Percentiles rank a stretch among this genome's conserved stretches.
Evolutionary conservation across 2,797 vertebrate genomes (phyloP).

Genomic region (Megaceryle alcyon): DNA sequence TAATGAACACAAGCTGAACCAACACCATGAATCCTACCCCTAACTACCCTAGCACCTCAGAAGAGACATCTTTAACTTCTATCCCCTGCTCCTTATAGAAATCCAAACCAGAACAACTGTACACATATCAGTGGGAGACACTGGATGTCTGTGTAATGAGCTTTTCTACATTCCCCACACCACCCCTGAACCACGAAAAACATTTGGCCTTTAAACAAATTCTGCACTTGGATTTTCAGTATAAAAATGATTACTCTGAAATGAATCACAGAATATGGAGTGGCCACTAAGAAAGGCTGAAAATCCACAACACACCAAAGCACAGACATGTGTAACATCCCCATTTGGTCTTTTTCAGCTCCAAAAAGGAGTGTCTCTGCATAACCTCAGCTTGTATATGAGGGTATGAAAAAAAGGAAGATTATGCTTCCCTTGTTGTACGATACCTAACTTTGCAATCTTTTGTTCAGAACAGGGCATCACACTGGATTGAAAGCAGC

Average conservation of each 20-base stretch:
- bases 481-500: neutral
- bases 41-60: neutral
- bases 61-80: neutral
- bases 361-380: neutral
- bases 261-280: neutral
- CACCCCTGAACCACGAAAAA: fast-evolving
- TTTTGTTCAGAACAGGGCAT: neutral
- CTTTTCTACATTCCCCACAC: neutral
- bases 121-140: neutral
- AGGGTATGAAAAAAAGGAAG: neutral
- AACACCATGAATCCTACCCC: neutral
- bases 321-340: neutral
- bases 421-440: neutral
- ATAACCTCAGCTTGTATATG: neutral
- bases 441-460: neutral
- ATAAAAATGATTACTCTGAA: neutral
- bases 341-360: neutral
- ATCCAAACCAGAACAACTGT: neutral
- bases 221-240: neutral
- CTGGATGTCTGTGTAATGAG: neutral
- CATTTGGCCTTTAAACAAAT: neutral
- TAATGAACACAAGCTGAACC: neutral
- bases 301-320: neutral
- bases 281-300: neutral
- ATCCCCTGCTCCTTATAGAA: fast-evolving